Evolutionary conservation across 2,113 vertebrate species (phyloP).

Genomic region (Microcebus ravelobensis): DNA sequence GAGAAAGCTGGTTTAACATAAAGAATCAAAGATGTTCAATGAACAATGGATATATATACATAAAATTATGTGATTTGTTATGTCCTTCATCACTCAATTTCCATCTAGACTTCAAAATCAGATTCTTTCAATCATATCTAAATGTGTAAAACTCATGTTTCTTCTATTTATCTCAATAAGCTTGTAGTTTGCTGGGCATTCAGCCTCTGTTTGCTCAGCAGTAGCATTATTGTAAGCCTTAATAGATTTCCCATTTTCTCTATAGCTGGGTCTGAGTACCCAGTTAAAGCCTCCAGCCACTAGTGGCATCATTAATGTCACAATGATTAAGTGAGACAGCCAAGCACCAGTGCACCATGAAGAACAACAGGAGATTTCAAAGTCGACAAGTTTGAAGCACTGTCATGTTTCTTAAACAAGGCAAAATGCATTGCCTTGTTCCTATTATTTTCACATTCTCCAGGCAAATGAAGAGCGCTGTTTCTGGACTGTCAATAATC

Average conservation of each 20-base stretch:
- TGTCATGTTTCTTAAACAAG: conserved; percentile 46
- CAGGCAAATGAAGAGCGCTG: conserved; percentile 8
- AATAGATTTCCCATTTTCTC: not conserved
- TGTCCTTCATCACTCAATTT: not conserved
- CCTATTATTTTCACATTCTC: conserved; percentile 45
- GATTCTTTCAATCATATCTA: not conserved
- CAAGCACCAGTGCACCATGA: conserved; percentile 63
- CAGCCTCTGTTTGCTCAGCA: not conserved
- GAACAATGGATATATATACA: not conserved
- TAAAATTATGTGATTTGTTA: not conserved
- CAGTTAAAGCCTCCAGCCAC: conserved; percentile 63
- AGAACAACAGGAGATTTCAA: conserved; percentile 75
- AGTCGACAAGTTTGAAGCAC: conserved; percentile 67
- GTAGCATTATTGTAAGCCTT: conserved; percentile 34
- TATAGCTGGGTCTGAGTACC: conserved; percentile 46
- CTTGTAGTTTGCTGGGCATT: not conserved
- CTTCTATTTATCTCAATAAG: conserved; percentile 29
- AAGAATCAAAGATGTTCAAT: not conserved
- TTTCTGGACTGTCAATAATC: not conserved
- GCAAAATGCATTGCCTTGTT: conserved; percentile 6
- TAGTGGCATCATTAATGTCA: conserved; percentile 75
- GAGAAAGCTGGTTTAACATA: not conserved
- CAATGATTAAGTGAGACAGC: conserved; percentile 74
- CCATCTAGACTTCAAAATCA: conserved; percentile 16
- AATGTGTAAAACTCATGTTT: not conserved